Base-by-base conservation (phyloP, 2,888 invertebrate species). In the Sisyra nigra region DNA sequence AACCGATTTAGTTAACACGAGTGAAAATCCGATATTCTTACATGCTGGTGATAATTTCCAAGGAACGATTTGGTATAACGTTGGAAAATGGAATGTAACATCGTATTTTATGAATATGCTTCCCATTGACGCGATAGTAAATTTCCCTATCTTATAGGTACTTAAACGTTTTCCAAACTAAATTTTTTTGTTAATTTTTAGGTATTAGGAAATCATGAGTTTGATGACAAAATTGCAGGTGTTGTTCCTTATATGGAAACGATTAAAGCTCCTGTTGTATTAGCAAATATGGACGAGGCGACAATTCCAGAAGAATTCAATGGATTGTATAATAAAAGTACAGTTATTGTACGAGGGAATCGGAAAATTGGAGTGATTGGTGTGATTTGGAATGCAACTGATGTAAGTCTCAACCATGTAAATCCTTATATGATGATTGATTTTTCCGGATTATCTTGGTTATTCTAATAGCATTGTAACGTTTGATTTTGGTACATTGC, bases 191-290 rank as follows among this genome's bases (percentile, higher is more conserved):
- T 24, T 7, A 24, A 24, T 24, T 56, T 49, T 11, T 55, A 88
- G 86, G 80, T 81, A 0, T 57, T 88, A 7, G 89, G 88, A 1
- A 88, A 88, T 59, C 88, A 91, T 53, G 89, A 89, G 58, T 89
- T 91, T 53, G 89, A 89, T 56, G 72, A 81, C 52, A 76, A 73
- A 2, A 64, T 87, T 2, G 72, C 62, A 7, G 86, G 83, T 0
- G 59, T 86, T 0, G 68, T 78, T 0, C 82, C 82, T 0, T 87
- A 83, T 57, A 55, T 89, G 33, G 58, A 74, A 51, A 60, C 60
- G 1, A 54, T 82, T 7, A 63, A 74, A 2, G 69, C 80, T 1
- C 74, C 80, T 1, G 73, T 85, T 56, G 59, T 89, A 32, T 79
- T 78, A 4, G 72, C 80, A 29, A 89, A 89, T 53, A 79, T 89